Percentiles rank a stretch among this genome's conserved stretches.
Evolutionary conservation across 2,888 invertebrate genomes (phyloP).

Genomic region (Campopleginae sp.): DNA sequence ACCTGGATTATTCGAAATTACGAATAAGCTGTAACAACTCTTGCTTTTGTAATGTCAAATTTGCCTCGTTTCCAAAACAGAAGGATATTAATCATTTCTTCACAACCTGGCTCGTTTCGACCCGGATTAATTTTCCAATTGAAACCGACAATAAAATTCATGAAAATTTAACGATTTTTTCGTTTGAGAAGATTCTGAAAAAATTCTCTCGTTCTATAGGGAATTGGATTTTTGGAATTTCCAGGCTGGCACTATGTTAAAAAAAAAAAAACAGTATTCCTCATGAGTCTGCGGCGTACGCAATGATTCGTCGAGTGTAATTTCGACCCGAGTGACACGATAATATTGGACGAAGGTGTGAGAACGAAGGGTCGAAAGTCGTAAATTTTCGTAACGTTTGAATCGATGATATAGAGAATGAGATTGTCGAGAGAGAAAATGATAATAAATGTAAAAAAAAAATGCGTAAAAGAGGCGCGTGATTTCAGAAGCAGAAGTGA

Average conservation of each 20-base stretch:
- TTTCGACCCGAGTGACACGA: not conserved
- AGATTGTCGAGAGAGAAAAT: not conserved
- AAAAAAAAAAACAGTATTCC: no score
- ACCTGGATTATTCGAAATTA: constrained; percentile 68
- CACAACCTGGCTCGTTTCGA: not conserved
- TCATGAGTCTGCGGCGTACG: no score
- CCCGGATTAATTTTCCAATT: not conserved
- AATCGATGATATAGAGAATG: not conserved
- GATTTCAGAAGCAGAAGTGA: constrained; percentile 59
- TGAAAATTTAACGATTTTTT: not conserved
- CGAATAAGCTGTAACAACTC: not conserved
- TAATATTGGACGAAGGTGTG: not conserved
- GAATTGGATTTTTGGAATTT: no score
- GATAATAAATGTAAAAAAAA: not conserved
- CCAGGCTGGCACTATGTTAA: no score
- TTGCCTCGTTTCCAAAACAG: not conserved
- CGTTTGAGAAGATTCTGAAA: not conserved
- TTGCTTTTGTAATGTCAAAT: not conserved
- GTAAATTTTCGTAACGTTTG: constrained; percentile 28
- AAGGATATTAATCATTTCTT: not conserved
- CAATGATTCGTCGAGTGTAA: not conserved
- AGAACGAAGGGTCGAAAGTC: constrained; percentile 5
- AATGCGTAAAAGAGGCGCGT: not conserved
- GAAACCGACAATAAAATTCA: not conserved
- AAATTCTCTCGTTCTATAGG: no score